Conservation (phyloP, 37 sponge, comb jelly and placozoan species). For the Halisarca cf. caerulea region DNA sequence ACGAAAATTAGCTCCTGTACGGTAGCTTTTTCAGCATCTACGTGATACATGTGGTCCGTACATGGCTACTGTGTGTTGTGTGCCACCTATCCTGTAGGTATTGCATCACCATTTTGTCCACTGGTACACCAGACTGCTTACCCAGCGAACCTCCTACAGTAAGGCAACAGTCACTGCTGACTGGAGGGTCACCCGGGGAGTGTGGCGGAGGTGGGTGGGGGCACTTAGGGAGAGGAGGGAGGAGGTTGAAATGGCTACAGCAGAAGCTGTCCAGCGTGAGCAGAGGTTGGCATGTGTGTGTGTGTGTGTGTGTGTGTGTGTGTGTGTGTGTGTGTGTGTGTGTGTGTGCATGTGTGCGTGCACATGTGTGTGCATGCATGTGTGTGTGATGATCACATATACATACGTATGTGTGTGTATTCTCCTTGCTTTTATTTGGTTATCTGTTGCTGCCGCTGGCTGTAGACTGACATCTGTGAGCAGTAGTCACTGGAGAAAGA, state of each 20-base stretch:
- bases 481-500: neutral
- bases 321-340: neutral
- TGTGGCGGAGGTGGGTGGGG: constrained; percentile 54
- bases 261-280: too few relatives aligned
- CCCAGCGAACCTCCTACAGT: neutral
- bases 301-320: too few relatives aligned
- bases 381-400: neutral
- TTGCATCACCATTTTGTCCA: too few relatives aligned
- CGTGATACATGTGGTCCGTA: too few relatives aligned
- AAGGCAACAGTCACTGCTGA: constrained; percentile 44
- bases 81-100: too few relatives aligned
- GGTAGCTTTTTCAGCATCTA: too few relatives aligned
- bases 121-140: too few relatives aligned
- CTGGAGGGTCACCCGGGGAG: constrained; percentile 46
- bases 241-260: neutral
- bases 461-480: neutral
- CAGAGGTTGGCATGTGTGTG: too few relatives aligned
- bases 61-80: too few relatives aligned
- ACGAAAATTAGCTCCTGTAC: too few relatives aligned
- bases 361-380: neutral
- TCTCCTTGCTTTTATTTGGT: neutral
- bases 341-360: neutral
- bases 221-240: constrained; percentile 14
- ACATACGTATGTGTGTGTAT: neutral
- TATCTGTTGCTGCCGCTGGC: neutral